These are phyloP conservation scores for Sphenopsis melanotis DNA, from an alignment of 2,797 vertebrate genomes.

Conservation along the genomic window DNA sequence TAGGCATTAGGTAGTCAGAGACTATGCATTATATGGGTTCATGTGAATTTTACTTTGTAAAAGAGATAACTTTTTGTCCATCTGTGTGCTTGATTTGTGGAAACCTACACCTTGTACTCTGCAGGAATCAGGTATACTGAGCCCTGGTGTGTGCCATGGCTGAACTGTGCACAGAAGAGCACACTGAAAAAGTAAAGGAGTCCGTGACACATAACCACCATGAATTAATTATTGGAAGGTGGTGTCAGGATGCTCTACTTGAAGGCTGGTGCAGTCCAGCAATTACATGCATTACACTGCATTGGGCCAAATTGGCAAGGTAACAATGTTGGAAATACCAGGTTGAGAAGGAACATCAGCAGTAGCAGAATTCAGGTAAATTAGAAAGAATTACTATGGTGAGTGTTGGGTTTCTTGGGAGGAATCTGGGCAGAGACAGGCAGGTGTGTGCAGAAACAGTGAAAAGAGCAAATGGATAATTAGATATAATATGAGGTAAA, in stretches of 20 bases:
- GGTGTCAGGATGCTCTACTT: background rate
- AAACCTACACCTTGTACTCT: background rate
- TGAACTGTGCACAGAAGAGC: background rate
- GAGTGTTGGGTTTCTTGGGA: background rate
- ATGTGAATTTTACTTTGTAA: background rate
- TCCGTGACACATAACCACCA: background rate
- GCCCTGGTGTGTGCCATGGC: background rate
- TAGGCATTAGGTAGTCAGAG: background rate
- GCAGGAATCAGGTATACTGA: background rate
- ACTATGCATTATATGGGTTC: background rate
- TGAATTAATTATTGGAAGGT: background rate
- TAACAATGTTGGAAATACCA: background rate
- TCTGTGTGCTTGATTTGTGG: background rate
- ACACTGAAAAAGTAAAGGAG: background rate
- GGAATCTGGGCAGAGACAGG: background rate
- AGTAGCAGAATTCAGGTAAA: background rate
- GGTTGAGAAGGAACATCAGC: background rate
- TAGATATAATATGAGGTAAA: background rate
- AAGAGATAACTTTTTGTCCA: background rate
- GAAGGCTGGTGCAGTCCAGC: background rate
- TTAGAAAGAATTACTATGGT: background rate
- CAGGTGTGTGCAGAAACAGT: background rate
- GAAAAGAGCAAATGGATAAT: background rate
- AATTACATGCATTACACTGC: background rate
- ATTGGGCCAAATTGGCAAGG: background rate